Evolutionary conservation across 1,140 invertebrate species (phyloP), one percentile per base, ranked within the genome.

Genomic region (Cyrtorhinus lividipennis): DNA sequence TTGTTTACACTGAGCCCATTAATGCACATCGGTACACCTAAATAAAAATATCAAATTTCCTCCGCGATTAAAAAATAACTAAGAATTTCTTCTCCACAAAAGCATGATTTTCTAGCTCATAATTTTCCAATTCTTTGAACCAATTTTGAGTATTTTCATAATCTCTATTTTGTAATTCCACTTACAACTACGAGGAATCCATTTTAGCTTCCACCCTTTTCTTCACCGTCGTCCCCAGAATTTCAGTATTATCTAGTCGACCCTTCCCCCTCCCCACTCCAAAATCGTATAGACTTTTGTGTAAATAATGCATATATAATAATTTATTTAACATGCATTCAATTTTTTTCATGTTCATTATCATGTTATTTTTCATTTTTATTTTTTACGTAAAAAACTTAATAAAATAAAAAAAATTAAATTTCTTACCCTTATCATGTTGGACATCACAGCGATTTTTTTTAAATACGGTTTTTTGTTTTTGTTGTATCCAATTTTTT

Each of bases 171-270:
- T n/a, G n/a, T n/a, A n/a, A n/a, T n/a, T n/a, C n/a, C n/a, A n/a
- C n/a, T n/a, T n/a, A n/a, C n/a, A 53, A 53, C 18, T 53, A 53
- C 48, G 48, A 53, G 48, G 20, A 53, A 53, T 53, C 48, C 48
- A 53, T 53, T 53, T n/a, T 53, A 53, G 48, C 20, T 20, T 20
- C 48, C 18, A 5, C 48, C 18, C 20, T 38, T 5, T 38, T 38
- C 5, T 38, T 38, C 30, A 5, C 30, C 15, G 5, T 38, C 30
- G 5, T 15, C 30, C 48, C 48, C 8, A 12, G 5, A 20, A 53
- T 5, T 46, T 53, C 63, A 64, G 63, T 64, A 64, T 64, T 64
- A 64, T 64, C 63, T 64, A 64, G 63, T 64, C 63, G 58, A 20
- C 27, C 58, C 58, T 59, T 30, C 26, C 58, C 58, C 58, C 25